Evolutionary conservation across 2,888 invertebrate genomes (phyloP), one percentile per base, ranked within the genome.

Genomic region (Eutolmus rufibarbis): DNA sequence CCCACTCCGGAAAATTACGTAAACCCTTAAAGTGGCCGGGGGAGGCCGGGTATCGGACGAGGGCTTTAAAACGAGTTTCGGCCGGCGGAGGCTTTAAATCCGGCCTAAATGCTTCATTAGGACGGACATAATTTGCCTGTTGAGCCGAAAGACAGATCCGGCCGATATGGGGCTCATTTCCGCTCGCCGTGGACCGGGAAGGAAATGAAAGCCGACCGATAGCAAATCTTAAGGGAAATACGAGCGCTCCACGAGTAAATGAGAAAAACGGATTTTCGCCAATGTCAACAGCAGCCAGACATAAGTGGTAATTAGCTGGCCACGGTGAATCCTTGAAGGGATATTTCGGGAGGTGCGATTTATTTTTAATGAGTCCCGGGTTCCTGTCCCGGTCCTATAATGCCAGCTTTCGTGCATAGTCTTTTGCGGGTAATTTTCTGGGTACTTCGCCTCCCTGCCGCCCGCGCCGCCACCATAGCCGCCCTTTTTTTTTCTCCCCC

Each of bases 151-250:
- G 40, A 43, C 14, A 43, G 40, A 78, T 78, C 78, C 78, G 43
- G 37, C 46, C 43, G 78, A 78, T 78, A 78, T 78, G 78, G 43
- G 19, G 43, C 78, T 43, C 43, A 78, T 78, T 78, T 78, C 43
- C 40, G 43, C 46, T 78, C 28, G 28, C 51, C 40, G 19, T 78
- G 78, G 78, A 43, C 40, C 37, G 78, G 78, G 40, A 78, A 78
- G 78, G 78, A 78, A 78, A 78, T 78, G 78, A 78, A 78, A 78
- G 23, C 34, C 76, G 76, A 76, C 76, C 76, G 78, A 78, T 78
- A 78, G 8, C 8, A 78, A 28, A 78, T 78, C 43, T 78, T 43
- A 78, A 78, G 40, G 78, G 23, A 78, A 43, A 78, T 78, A 14
- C 40, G 43, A 43, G 23, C n/a, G 78, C 66, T 66, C 66, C 28